Conservation (phyloP, 1,140 invertebrate species). For the Mylabris phalerata region DNA sequence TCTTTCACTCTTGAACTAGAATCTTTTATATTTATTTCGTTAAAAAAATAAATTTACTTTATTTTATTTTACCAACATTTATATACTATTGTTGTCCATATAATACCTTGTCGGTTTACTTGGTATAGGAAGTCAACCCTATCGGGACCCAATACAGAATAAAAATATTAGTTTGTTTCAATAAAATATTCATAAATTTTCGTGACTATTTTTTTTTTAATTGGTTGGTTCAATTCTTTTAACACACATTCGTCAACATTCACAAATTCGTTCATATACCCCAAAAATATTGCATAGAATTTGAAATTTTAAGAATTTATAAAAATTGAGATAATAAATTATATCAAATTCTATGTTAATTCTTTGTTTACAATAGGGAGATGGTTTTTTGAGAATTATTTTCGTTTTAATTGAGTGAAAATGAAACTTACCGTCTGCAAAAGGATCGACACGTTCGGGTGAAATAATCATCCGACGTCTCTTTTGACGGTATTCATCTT, state of each 20-base stretch:
- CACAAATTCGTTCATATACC: constrained; percentile 32
- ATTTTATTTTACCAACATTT: constrained; percentile 12
- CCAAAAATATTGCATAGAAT: constrained; percentile 25
- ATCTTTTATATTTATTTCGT: background rate
- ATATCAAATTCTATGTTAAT: background rate
- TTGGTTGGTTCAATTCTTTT: constrained; percentile 1
- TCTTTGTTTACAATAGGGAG: background rate
- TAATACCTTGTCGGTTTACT: constrained; percentile 3
- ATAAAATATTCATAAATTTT: constrained; percentile 20
- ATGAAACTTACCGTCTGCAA: constrained; percentile 83
- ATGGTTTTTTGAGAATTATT: too few species aligned
- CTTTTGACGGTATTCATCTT: constrained; percentile 93
- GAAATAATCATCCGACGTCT: constrained; percentile 88
- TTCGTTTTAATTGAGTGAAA: background rate
- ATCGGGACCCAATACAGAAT: constrained; percentile 33
- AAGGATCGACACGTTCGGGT: constrained; percentile 92
- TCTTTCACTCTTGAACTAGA: constrained; percentile 36
- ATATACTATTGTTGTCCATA: constrained; percentile 8
- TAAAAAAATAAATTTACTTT: background rate
- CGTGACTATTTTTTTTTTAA: constrained; percentile 16
- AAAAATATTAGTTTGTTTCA: constrained; percentile 36
- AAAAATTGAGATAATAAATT: background rate
- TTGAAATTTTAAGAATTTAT: background rate
- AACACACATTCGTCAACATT: constrained; percentile 11
- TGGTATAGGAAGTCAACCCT: constrained; percentile 25